Conservation (phyloP, 2,797 vertebrate genomes). For the Mormyrops attenuatus region DNA sequence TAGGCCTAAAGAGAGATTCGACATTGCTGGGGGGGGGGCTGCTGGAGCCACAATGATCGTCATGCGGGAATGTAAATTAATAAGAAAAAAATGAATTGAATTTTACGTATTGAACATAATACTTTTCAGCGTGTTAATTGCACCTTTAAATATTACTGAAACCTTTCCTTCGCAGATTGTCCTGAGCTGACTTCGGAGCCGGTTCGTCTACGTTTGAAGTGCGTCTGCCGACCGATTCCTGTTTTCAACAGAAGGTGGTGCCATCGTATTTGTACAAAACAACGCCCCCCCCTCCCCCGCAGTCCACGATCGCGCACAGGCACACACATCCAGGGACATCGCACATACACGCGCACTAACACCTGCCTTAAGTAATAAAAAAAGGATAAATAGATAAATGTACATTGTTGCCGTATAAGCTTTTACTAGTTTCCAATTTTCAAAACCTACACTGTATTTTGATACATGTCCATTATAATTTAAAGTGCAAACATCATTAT, state of each 20-base stretch:
- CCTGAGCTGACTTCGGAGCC: not conserved
- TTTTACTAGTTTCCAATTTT: not conserved
- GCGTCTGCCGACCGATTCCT: constrained; percentile 26
- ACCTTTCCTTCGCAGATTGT: not conserved
- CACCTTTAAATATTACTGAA: not conserved
- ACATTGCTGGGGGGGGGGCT: not conserved
- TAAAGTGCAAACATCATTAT: not conserved
- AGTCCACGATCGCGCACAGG: not conserved
- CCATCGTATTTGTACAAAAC: constrained; percentile 37
- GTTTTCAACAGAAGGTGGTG: constrained; percentile 50
- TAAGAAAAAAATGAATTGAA: not conserved
- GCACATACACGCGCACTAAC: not conserved
- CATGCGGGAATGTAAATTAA: not conserved
- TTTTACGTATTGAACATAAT: not conserved
- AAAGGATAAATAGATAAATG: not conserved
- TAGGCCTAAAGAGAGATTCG: not conserved
- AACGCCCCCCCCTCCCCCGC: not conserved
- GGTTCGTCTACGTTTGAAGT: not conserved
- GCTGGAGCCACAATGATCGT: not conserved
- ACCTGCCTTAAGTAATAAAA: not conserved
- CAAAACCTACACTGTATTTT: not conserved
- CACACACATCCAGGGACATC: not conserved
- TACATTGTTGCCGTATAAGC: not conserved
- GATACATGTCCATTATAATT: not conserved
- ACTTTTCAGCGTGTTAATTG: not conserved